Evolutionary conservation across 2,888 invertebrate genomes (phyloP), one percentile per base, ranked within the genome.

Genomic region (Calameuta pallipes): DNA sequence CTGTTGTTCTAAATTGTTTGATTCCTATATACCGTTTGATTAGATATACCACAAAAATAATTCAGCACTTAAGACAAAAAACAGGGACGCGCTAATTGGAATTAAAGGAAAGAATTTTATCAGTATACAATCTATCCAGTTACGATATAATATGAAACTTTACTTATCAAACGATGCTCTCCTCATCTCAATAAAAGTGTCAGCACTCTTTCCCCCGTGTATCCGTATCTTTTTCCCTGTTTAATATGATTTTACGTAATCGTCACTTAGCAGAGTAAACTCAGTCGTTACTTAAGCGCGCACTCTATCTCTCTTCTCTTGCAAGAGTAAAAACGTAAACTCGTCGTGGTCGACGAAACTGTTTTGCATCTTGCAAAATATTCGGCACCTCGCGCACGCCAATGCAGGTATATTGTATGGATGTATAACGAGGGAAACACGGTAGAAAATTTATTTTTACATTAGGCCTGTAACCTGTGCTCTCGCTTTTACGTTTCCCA

Each of bases 131-230:
- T 56, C 56, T 56, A 9, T 23, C 9, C 56, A 23, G 56, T 9
- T 23, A 56, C 23, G 2, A 56, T 23, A 56, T 23, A 23, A 56
- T 56, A 23, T 56, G 56, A 23, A 56, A 56, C 23, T 56, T 56
- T 88, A 88, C 88, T 88, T 88, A 88, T 88, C 88, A 78, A 87
- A 87, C 80, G 88, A 82, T 85, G 88, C 83, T 81, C 87, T 88
- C 86, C 88, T 88, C 88, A 88, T 88, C 75, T 81, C 80, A 79
- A 78, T 56, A 81, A 79, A 78, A 73, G 35, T 36, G n/a, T 71
- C 30, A 30, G 37, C 69, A 75, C 76, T 73, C 4, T 13, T 31
- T 74, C 41, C 70, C 70, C 13, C 70, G 41, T 74, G 68, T 37
- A n/a, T 34, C 71, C 31, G 12, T 75, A 68, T 75, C 37, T 70